Percentiles rank a stretch among this genome's conserved stretches.
These are phyloP conservation scores for Hycleus cichorii DNA, from an alignment of 1,140 invertebrate genomes.

Conservation along the genomic window DNA sequence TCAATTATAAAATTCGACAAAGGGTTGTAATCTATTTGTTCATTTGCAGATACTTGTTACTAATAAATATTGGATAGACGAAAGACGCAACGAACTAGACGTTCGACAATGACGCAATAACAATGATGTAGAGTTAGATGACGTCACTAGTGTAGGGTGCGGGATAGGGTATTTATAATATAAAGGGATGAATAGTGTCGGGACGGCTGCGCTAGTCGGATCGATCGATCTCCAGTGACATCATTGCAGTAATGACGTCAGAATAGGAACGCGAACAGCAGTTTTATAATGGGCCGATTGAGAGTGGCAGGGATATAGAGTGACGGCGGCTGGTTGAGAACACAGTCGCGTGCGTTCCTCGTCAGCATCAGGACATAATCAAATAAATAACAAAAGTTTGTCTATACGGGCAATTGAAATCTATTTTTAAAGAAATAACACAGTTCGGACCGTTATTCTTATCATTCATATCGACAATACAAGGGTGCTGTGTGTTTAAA, in stretches of 20 bases:
- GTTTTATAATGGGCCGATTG: constrained; percentile 37
- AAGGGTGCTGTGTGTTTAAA: constrained; percentile 1
- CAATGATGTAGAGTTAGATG: constrained; percentile 20
- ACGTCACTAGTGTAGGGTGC: constrained; percentile 5
- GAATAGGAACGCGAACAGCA: constrained; percentile 27
- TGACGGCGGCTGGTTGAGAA: constrained; percentile 27
- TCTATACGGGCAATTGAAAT: not conserved
- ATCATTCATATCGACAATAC: not conserved
- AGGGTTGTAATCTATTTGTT: no score
- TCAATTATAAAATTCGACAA: no score
- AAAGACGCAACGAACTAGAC: constrained; percentile 1
- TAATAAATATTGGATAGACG: not conserved
- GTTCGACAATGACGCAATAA: constrained; percentile 22
- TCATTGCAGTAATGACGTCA: constrained; percentile 31
- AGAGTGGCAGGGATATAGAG: constrained; percentile 37
- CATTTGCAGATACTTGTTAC: no score
- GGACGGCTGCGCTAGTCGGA: constrained; percentile 1
- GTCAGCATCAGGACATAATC: constrained; percentile 2
- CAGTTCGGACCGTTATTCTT: not conserved
- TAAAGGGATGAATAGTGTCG: no score
- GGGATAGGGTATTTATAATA: not conserved
- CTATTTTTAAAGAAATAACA: not conserved
- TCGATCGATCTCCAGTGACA: constrained; percentile 17
- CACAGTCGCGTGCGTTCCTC: constrained; percentile 28
- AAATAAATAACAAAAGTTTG: not conserved